Evolutionary conservation across 2,113 vertebrate genomes (phyloP), one percentile per base, ranked within the genome.

Genomic region (Cheilinus undulatus): DNA sequence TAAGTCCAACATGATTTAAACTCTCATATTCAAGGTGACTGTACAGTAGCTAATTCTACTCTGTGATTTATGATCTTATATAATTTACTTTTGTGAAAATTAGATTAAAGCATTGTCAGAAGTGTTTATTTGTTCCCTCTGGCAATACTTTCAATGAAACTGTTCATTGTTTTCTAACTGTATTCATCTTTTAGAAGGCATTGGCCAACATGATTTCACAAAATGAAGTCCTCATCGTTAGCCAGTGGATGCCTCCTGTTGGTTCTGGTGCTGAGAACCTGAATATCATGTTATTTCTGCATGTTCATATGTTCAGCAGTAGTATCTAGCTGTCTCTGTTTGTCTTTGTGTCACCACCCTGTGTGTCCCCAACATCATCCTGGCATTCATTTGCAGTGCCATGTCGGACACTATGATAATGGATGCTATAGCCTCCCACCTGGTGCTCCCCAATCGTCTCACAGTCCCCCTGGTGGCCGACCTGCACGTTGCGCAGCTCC

Each of bases 321-420:
- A 59, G 58, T 63, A 27, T 64, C 57, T 65, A 69, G 59, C 32
- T n/a, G n/a, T n/a, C 27, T 58, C 59, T 81, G 72, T 76, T 46
- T 84, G 76, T 87, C 17, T 86, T 67, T 86, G 36, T 83, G 60
- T 82, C 52, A 72, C 66, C 59, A 82, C 78, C 68, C 24, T 68
- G 36, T 87, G 78, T 63, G 51, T 79, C 20, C 75, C 70, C 64
- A 62, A 76, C 64, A 64, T 73, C 84, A 45, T 43, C 83, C 79
- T 77, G 80, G 87, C 89, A 87, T 76, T 82, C 52, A 62, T 82
- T 88, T 89, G 26, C 92, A 98, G 97, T 92, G 94, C 94, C 23
- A 92, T 97, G 65, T 97, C 97, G 59, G 97, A 98, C 91, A 95
- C 95, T 49, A 94, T 96, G 95, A 95, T 98, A 92, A 98, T 98